phyloP scores from a whole-genome alignment of 2,888 invertebrate genomes.

The Neoascia interrupta region DNA sequence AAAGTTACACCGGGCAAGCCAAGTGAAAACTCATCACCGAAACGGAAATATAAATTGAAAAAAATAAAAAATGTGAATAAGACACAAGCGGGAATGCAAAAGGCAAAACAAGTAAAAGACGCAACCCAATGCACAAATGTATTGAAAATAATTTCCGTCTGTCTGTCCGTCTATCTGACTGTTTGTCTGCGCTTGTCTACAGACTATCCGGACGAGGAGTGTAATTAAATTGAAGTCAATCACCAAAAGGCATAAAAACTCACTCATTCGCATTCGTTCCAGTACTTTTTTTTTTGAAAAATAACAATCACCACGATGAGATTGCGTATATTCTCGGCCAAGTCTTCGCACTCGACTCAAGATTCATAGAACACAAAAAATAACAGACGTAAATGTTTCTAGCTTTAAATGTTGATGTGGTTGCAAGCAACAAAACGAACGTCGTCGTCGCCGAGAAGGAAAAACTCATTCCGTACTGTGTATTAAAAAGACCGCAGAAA shows the following conservation, averaged over 20 bases:
- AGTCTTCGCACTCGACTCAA: slow-evolving; percentile 17
- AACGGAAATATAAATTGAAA: slow-evolving; percentile 57
- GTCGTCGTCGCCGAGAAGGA: too few species aligned
- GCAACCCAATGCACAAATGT: slow-evolving; percentile 36
- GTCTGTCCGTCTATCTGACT: slow-evolving; percentile 11
- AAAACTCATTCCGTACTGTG: slow-evolving; percentile 20
- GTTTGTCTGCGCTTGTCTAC: not conserved
- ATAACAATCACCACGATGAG: slow-evolving; percentile 17
- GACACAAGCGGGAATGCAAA: slow-evolving; percentile 15
- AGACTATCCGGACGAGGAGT: slow-evolving; percentile 33
- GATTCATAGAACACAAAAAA: slow-evolving; percentile 19
- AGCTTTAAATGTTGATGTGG: slow-evolving; percentile 25
- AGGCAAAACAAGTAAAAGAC: slow-evolving; percentile 4
- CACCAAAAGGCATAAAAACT: slow-evolving; percentile 58
- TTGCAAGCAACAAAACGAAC: slow-evolving; percentile 2
- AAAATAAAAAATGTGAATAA: slow-evolving; percentile 32
- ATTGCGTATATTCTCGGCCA: not conserved
- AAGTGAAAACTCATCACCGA: slow-evolving; percentile 56
- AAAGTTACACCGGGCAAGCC: slow-evolving; percentile 38
- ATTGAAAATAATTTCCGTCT: slow-evolving; percentile 56
- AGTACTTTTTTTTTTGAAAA: slow-evolving; percentile 21
- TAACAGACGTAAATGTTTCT: too few species aligned
- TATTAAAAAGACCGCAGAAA: slow-evolving; percentile 49
- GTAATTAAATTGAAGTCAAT: slow-evolving; percentile 68
- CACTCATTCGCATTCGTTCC: slow-evolving; percentile 53